Evolutionary conservation across 37 sponge, comb jelly and placozoan genomes (phyloP).

Genomic region (Spongilla lacustris): DNA sequence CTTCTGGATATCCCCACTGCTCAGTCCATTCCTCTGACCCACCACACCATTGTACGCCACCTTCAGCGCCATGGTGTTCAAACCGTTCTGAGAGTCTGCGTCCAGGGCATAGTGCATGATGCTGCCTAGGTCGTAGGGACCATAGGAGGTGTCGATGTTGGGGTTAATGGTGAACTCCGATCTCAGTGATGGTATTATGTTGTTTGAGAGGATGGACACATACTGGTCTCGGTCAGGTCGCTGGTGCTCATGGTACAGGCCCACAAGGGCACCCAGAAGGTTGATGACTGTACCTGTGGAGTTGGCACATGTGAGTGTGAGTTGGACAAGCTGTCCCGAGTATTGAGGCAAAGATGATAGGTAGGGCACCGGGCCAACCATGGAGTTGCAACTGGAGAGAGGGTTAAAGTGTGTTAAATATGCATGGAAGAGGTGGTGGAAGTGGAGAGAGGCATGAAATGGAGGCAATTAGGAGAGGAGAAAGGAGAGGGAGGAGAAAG

Average conservation of each 20-base stretch:
- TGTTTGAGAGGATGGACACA: not conserved
- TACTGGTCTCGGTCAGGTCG: slow-evolving; percentile 3
- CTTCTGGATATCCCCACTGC: slow-evolving; percentile 19
- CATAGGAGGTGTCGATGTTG: slow-evolving; percentile 13
- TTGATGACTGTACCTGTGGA: not conserved
- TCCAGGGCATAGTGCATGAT: slow-evolving; percentile 54
- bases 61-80: slow-evolving; percentile 24
- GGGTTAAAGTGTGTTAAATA: too few relatives aligned
- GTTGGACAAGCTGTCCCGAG: too few relatives aligned
- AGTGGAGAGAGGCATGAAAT: too few relatives aligned
- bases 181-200: not conserved
- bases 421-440: too few relatives aligned
- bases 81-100: slow-evolving; percentile 20
- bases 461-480: too few relatives aligned
- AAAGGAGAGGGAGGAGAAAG: too few relatives aligned
- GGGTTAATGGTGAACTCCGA: not conserved
- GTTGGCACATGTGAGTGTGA: too few relatives aligned
- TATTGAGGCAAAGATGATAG: too few relatives aligned
- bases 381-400: too few relatives aligned
- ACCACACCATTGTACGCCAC: slow-evolving; percentile 20
- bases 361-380: too few relatives aligned
- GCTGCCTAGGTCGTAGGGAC: slow-evolving; percentile 33
- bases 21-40: slow-evolving; percentile 47
- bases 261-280: not conserved
- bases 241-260: not conserved